Evolutionary conservation across 92 coral and sea anemone species (phyloP).

Genomic region (Metridium senile): DNA sequence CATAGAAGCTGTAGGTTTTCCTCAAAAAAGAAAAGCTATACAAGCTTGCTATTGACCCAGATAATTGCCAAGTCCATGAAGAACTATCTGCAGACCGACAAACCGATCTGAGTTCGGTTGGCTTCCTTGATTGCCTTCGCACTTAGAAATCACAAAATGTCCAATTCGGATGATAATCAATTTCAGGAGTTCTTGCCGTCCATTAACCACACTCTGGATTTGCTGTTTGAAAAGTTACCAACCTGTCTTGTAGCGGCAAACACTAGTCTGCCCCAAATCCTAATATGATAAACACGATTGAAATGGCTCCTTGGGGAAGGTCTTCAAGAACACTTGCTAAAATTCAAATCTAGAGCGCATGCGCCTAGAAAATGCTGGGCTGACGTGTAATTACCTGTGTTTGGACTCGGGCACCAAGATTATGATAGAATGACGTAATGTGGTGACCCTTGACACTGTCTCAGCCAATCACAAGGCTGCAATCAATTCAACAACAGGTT

Average conservation of each 20-base stretch:
- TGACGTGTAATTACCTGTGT: slow-evolving; percentile 82
- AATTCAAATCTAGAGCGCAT: slow-evolving; percentile 29
- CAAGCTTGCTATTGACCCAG: not conserved
- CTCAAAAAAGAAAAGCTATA: not conserved
- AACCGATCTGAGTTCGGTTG: not conserved
- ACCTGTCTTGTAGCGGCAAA: slow-evolving; percentile 43
- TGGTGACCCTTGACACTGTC: slow-evolving; percentile 82
- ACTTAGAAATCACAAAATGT: slow-evolving; percentile 3
- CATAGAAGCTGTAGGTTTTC: not conserved
- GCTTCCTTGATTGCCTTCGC: not conserved
- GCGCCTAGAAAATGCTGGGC: slow-evolving; percentile 50
- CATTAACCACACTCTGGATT: slow-evolving; percentile 22
- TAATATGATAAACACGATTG: slow-evolving; percentile 30
- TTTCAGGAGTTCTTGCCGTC: not conserved
- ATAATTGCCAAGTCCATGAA: not conserved
- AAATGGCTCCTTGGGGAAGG: slow-evolving; percentile 25
- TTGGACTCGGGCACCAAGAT: slow-evolving; percentile 74
- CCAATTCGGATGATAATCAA: not conserved
- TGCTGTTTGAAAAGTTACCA: slow-evolving; percentile 19
- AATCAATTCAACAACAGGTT: slow-evolving; percentile 61
- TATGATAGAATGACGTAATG: slow-evolving; percentile 92
- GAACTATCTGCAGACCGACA: not conserved
- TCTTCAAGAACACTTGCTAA: slow-evolving; percentile 39
- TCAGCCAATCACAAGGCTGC: slow-evolving; percentile 62
- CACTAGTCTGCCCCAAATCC: slow-evolving; percentile 44